These are phyloP conservation scores for Heliconius erato DNA, from an alignment of 2,888 invertebrate species.

Conservation along the genomic window DNA sequence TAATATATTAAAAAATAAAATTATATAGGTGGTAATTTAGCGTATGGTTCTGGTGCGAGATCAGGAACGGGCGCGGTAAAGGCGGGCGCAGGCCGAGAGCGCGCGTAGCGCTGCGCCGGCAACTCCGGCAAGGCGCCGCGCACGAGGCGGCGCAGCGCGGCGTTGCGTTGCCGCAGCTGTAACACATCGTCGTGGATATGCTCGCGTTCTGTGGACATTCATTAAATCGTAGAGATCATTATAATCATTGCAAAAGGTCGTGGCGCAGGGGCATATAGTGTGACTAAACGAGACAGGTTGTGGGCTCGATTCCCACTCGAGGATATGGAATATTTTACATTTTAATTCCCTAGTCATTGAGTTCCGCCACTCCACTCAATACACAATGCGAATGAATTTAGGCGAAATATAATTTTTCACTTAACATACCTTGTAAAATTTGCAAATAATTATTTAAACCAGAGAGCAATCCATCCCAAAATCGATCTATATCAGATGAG, in stretches of 20 bases:
- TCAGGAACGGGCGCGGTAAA: conserved; percentile 67
- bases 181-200: conserved; percentile 88
- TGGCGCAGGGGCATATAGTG: too few relatives aligned
- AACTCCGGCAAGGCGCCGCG: conserved; percentile 85
- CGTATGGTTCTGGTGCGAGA: conserved; percentile 54
- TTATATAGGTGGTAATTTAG: conserved; percentile 72
- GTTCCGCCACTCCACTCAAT: too few relatives aligned
- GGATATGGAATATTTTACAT: too few relatives aligned
- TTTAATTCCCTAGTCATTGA: too few relatives aligned
- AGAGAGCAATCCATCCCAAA: conserved; percentile 89
- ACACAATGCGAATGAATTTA: background rate
- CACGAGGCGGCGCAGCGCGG: conserved; percentile 88
- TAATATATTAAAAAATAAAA: background rate
- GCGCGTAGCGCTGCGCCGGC: conserved; percentile 59
- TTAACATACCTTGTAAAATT: conserved; percentile 85
- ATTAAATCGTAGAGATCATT: background rate
- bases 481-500: conserved; percentile 86
- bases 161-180: conserved; percentile 88
- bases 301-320: too few relatives aligned
- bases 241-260: background rate
- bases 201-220: conserved; percentile 85
- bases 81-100: conserved; percentile 56
- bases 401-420: background rate
- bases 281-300: too few relatives aligned
- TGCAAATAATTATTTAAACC: conserved; percentile 88